Conservation (phyloP, 1,140 invertebrate genomes). For the Drosophila carrolli region DNA sequence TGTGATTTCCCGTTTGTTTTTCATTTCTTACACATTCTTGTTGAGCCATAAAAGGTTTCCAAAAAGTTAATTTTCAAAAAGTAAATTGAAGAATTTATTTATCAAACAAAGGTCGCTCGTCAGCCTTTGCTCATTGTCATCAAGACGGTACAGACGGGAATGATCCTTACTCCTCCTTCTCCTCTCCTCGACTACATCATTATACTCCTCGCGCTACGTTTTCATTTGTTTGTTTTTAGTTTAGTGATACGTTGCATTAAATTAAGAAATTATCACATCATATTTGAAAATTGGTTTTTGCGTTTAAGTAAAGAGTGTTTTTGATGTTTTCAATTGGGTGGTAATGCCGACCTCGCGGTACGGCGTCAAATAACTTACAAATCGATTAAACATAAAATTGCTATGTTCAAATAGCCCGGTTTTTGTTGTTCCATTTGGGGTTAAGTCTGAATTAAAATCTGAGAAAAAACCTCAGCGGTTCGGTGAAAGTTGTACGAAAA, state of each 20-base stretch:
- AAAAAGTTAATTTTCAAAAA: slow-evolving; percentile 67
- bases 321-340: slow-evolving; percentile 37
- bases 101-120: slow-evolving; percentile 52
- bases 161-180: slow-evolving; percentile 53
- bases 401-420: slow-evolving; percentile 59
- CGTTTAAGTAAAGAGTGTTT: slow-evolving; percentile 66
- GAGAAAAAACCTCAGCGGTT: slow-evolving; percentile 17
- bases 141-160: slow-evolving; percentile 67
- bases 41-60: slow-evolving; percentile 73
- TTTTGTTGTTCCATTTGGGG: slow-evolving; percentile 16
- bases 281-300: slow-evolving; percentile 65
- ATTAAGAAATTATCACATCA: slow-evolving; percentile 79
- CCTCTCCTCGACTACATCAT: slow-evolving; percentile 4
- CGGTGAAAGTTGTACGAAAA: slow-evolving; percentile 64
- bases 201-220: slow-evolving; percentile 60
- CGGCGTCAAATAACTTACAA: slow-evolving; percentile 74
- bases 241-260: slow-evolving; percentile 77
- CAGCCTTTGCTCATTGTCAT: slow-evolving; percentile 58
- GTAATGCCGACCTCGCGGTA: slow-evolving; percentile 8
- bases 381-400: slow-evolving; percentile 60
- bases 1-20: slow-evolving; percentile 26
- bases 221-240: slow-evolving; percentile 30
- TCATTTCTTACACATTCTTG: slow-evolving; percentile 15
- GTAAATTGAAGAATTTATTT: slow-evolving; percentile 57
- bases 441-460: slow-evolving; percentile 30